Percentiles rank a stretch among this genome's conserved stretches.
phyloP scores from a whole-genome alignment of 2,797 vertebrate species.

The Petrocephalus schoutedeni region DNA sequence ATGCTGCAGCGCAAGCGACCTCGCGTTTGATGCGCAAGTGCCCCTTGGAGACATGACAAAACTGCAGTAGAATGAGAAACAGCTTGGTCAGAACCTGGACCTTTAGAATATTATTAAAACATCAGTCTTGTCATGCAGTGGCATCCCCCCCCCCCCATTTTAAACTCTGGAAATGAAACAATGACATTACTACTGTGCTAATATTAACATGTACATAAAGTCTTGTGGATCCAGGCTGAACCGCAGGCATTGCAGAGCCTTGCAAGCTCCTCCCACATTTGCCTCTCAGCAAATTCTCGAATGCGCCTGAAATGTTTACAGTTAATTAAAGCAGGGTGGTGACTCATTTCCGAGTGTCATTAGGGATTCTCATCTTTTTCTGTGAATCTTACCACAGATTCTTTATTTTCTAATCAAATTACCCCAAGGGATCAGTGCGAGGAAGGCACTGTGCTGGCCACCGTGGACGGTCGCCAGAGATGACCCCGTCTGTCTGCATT shows the following conservation, averaged over 20 bases:
- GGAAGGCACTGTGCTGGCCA: neutral
- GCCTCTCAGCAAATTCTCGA: constrained; percentile 58
- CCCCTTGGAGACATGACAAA: neutral
- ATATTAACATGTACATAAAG: neutral
- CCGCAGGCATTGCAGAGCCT: constrained; percentile 17
- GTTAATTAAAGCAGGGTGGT: constrained; percentile 61
- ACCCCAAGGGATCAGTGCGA: constrained; percentile 27
- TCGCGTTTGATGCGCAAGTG: neutral
- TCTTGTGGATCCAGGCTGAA: neutral
- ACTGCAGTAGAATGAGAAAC: neutral
- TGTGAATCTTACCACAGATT: constrained; percentile 41
- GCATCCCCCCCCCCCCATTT: neutral
- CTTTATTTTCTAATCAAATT: constrained; percentile 40
- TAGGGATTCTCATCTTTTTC: constrained; percentile 45
- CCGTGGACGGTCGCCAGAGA: neutral
- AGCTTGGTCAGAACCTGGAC: neutral
- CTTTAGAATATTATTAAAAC: neutral
- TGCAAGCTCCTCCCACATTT: constrained; percentile 50
- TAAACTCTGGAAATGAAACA: neutral
- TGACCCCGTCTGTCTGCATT: constrained; percentile 17
- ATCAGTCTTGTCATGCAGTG: neutral
- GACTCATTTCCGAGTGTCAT: constrained; percentile 55
- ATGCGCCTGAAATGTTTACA: constrained; percentile 45
- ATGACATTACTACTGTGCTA: neutral
- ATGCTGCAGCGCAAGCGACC: neutral